Evolutionary conservation across 2,113 vertebrate genomes (phyloP), one percentile per base, ranked within the genome.

Genomic region (Xiphias gladius): DNA sequence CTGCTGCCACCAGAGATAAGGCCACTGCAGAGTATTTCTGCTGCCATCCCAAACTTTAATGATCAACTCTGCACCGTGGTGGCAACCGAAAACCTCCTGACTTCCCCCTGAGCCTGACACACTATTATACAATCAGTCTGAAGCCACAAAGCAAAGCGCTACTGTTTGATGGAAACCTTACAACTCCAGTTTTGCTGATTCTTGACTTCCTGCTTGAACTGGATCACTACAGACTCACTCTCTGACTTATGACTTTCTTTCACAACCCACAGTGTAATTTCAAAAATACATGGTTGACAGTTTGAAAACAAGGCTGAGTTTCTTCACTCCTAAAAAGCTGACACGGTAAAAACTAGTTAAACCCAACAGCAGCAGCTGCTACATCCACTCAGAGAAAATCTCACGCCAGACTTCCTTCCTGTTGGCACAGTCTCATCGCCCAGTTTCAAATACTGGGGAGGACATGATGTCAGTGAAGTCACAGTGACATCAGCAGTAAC

Each of bases 401-500:
- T 69, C 19, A 10, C 50, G 67, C 19, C 48, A 70, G 7, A 57
- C 67, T 66, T 61, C 2, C 75, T 64, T 37, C 58, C 72, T 81
- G 65, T 46, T 75, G 46, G 32, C 69, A 39, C 41, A 0, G 28
- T 10, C 22, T 67, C 2, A 26, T 12, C 48, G 20, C 4, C 50
- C 8, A 0, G 10, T 16, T 55, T 32, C 4, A 19, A 30, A 2
- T 1, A 12, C 12, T 22, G 22, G 0, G 24, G 41, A 4, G 8
- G 28, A 5, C 0, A 5, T 8, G 20, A 7, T 30, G 58, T n/a
- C n/a, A n/a, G 26, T 43, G 76, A 62, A 14, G 20, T 73, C 78
- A 73, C 0, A 0, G 62, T 73, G 75, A 80, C 74, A 61, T 87
- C 67, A 87, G 9, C 1, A 52, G 76, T 79, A 69, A 58, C 82